Conservation (phyloP, 2,113 vertebrate species). For the Anoura caudifer region DNA sequence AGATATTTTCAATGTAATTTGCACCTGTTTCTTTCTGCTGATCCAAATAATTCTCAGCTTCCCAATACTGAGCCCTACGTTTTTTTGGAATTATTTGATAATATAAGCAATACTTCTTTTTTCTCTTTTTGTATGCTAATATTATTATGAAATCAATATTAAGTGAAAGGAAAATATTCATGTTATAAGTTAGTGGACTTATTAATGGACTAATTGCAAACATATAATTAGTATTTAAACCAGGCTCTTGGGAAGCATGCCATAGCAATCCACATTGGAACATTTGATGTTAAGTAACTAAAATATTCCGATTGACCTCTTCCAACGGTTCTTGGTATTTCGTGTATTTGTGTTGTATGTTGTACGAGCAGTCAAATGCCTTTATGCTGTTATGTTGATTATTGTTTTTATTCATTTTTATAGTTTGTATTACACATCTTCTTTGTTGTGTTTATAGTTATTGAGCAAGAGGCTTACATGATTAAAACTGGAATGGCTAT, state of each 20-base stretch:
- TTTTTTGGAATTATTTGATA: not conserved
- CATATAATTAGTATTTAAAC: conserved; percentile 6
- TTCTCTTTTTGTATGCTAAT: not conserved
- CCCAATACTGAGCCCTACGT: not conserved
- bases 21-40: not conserved
- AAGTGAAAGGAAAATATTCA: not conserved
- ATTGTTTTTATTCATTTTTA: conserved; percentile 53
- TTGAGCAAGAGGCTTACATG: conserved; percentile 54
- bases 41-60: not conserved
- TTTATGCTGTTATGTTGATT: not conserved
- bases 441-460: conserved; percentile 60
- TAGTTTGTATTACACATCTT: conserved; percentile 62
- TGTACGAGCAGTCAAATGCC: not conserved
- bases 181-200: not conserved
- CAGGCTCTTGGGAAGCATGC: not conserved
- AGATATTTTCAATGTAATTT: not conserved
- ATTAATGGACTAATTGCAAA: conserved; percentile 11
- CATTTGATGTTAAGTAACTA: not conserved
- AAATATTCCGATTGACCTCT: not conserved
- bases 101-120: not conserved
- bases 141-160: not conserved
- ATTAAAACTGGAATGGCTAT: conserved; percentile 66
- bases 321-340: not conserved
- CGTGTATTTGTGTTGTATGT: not conserved
- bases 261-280: not conserved